Conservation (phyloP, 2,797 vertebrate species). For the Danio albolineatus region DNA sequence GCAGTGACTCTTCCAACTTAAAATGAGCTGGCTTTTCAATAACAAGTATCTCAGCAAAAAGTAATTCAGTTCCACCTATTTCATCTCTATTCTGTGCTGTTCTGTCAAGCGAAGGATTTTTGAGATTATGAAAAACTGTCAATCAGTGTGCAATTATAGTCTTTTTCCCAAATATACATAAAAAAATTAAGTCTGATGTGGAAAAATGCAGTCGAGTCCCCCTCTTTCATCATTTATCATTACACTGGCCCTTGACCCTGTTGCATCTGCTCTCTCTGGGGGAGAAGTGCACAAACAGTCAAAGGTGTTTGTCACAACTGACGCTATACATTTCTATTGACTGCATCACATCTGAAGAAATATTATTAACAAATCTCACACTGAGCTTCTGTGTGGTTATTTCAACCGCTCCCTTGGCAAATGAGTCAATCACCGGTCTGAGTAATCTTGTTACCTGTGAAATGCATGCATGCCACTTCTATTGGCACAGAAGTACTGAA, state of each 20-base stretch:
- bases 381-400: constrained; percentile 87
- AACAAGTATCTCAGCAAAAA: constrained; percentile 43
- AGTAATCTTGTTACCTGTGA: constrained; percentile 96
- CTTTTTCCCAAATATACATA: constrained; percentile 20
- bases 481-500: constrained; percentile 90
- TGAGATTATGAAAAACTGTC: constrained; percentile 11
- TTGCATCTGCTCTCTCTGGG: constrained; percentile 88
- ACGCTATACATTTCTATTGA: constrained; percentile 83
- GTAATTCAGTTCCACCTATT: constrained; percentile 90
- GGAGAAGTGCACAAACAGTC: constrained; percentile 83
- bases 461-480: constrained; percentile 92
- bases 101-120: background rate
- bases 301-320: constrained; percentile 87
- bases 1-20: constrained; percentile 55
- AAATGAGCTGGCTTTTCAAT: constrained; percentile 28
- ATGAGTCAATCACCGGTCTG: constrained; percentile 95
- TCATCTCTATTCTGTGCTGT: constrained; percentile 80
- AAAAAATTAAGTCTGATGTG: constrained; percentile 36
- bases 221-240: constrained; percentile 47
- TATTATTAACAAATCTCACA: constrained; percentile 87
- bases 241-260: constrained; percentile 90
- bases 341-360: constrained; percentile 88
- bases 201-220: constrained; percentile 25
- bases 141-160: background rate
- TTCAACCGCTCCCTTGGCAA: constrained; percentile 86